Base-by-base conservation (phyloP, 2,888 invertebrate genomes). In the Yponomeuta plumbellus region DNA sequence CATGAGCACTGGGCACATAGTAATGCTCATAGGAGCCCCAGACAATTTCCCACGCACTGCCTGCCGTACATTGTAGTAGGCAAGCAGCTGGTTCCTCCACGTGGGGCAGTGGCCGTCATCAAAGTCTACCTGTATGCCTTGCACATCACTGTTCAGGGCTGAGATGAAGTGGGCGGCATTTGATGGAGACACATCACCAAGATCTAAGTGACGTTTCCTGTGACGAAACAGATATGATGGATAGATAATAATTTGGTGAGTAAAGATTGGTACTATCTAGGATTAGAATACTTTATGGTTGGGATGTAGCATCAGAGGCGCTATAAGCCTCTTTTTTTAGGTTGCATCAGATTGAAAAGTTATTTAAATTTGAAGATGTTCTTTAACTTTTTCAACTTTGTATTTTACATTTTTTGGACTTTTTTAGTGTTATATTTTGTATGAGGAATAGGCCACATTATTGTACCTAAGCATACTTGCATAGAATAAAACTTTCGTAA, bases 81-180 rank as follows among this genome's bases (percentile, higher is more conserved):
- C 94, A 23, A 88, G 75, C 40, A 95, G 83, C 78, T 94, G 94
- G 75, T 95, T 95, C 68, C 80, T 84, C 95, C 95, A 95, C 0
- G 94, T 94, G 0, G 95, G 95, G 70, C 95, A 95, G 76, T 94
- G 94, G 0, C 95, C 95, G 84, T 95, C 95, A 71, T 94, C 94
- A 82, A 94, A 94, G 76, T 94, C 94, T 5, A 92, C 93, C 78
- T 94, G 94, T 26, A 94, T 86, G 6, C 93, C 93, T 77, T 93
- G 92, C 0, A 93, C 92, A 69, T 92, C 86, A 58, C 91, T 81
- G 68, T 87, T 88, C 0, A 94, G 80, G 0, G 93, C 92, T 11
- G 87, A 83, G 1, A 87, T 81, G 74, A 94, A 93, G 75, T 93
- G 93, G 17, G 87, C 84, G 1, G 89, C 84, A 75, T 93, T 92